phyloP scores from a whole-genome alignment of 1,140 invertebrate species.

The Drosophila pallidifrons region DNA sequence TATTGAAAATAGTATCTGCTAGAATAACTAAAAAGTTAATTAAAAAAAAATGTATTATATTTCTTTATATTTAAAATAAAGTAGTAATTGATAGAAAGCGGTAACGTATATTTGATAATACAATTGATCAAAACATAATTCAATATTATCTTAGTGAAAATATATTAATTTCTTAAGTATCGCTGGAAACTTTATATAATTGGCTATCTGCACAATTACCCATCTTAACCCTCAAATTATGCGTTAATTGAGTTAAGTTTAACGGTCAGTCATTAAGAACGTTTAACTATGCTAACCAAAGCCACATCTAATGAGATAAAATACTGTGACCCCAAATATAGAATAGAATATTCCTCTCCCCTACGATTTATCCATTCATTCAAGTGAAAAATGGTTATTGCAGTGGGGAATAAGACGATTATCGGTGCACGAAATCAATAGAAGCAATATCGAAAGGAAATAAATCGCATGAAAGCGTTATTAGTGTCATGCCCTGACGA shows the following conservation, averaged over 20 bases:
- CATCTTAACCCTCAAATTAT: background rate
- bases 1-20: too few relatives aligned
- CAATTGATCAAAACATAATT: too few relatives aligned
- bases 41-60: too few relatives aligned
- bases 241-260: conserved; percentile 17
- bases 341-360: background rate
- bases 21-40: too few relatives aligned
- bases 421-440: conserved; percentile 62
- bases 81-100: too few relatives aligned
- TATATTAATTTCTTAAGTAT: too few relatives aligned
- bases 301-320: conserved; percentile 14
- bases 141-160: too few relatives aligned
- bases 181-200: background rate
- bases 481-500: conserved; percentile 1
- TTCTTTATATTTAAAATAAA: too few relatives aligned
- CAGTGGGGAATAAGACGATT: conserved; percentile 41
- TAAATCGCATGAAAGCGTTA: conserved; percentile 54
- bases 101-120: too few relatives aligned
- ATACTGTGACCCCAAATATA: background rate
- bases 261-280: conserved; percentile 5
- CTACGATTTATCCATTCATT: conserved; percentile 15
- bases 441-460: conserved; percentile 50
- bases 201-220: background rate
- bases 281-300: conserved; percentile 26
- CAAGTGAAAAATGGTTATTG: conserved; percentile 43